Evolutionary conservation across 2,888 invertebrate species (phyloP).

Genomic region (Omphaloscelis lunosa): DNA sequence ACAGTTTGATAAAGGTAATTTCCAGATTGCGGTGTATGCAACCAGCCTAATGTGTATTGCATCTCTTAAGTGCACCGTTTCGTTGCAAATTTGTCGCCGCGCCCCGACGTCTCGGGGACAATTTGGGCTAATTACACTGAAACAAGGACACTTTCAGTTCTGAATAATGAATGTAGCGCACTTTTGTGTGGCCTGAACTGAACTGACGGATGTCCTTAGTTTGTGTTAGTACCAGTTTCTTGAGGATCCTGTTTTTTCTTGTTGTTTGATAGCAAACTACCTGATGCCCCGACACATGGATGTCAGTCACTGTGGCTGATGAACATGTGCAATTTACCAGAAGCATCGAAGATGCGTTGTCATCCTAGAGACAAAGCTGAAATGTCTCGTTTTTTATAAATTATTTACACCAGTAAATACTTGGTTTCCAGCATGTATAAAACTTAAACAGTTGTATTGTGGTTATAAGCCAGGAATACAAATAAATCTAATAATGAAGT

Average conservation of each 20-base stretch:
- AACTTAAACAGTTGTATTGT: neutral
- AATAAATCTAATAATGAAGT: neutral
- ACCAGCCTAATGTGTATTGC: conserved; percentile 54
- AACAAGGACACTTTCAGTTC: conserved; percentile 63
- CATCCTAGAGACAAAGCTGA: neutral
- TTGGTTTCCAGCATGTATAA: neutral
- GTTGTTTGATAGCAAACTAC: neutral
- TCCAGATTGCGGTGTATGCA: conserved; percentile 32
- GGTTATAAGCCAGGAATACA: neutral
- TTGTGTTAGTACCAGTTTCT: neutral
- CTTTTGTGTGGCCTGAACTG: conserved; percentile 47
- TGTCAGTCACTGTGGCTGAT: neutral
- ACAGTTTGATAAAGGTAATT: neutral
- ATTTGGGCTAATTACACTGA: conserved; percentile 69
- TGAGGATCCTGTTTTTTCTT: neutral
- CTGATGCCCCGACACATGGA: no score
- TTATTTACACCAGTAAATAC: neutral
- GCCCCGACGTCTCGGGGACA: conserved; percentile 61
- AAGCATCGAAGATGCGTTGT: neutral
- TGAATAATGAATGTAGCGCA: conserved; percentile 65
- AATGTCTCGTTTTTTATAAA: no score
- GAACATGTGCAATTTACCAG: no score
- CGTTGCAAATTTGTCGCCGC: conserved; percentile 67
- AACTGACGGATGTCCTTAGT: conserved; percentile 20
- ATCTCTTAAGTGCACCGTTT: conserved; percentile 64